These are phyloP conservation scores for Eclectus roratus DNA, from an alignment of 2,113 vertebrate genomes.

Conservation along the genomic window DNA sequence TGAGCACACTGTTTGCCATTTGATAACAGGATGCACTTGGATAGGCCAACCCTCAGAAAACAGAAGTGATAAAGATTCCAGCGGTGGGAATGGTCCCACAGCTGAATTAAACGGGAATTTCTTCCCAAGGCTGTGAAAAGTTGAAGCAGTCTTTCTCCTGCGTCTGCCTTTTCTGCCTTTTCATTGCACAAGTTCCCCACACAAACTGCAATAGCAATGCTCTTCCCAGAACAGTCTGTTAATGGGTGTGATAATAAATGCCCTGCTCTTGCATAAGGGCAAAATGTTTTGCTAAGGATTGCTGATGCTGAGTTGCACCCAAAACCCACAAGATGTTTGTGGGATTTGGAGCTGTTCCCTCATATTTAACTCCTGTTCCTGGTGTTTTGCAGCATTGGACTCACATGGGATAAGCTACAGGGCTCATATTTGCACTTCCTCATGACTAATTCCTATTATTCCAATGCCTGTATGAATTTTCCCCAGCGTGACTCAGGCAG, in stretches of 20 bases:
- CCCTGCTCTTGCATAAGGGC: conserved; percentile 11
- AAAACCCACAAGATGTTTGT: conserved; percentile 45
- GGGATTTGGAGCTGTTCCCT: conserved; percentile 38
- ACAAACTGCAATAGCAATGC: background rate
- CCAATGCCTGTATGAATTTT: background rate
- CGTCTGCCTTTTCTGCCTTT: background rate
- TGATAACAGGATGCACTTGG: background rate
- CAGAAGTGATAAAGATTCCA: background rate
- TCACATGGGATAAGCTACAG: background rate
- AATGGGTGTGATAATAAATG: conserved; percentile 12
- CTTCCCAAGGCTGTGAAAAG: background rate
- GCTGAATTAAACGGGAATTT: background rate
- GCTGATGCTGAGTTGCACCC: conserved; percentile 47
- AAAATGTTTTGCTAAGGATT: conserved; percentile 46
- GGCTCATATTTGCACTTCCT: conserved; percentile 19
- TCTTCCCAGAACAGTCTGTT: conserved; percentile 45
- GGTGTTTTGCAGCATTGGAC: background rate
- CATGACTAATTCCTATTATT: conserved; percentile 47
- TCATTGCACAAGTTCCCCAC: conserved; percentile 22
- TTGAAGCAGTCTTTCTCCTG: background rate
- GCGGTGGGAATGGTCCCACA: background rate
- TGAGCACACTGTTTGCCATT: background rate
- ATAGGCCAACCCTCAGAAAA: background rate
- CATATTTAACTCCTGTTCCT: background rate
- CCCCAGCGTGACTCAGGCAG: conserved; percentile 15